A percentile compares a stretch with the other conserved stretches of the same genome.
phyloP scores from a whole-genome alignment of 53 echinoderm and acorn worm genomes.

The Patiria pectinifera region DNA sequence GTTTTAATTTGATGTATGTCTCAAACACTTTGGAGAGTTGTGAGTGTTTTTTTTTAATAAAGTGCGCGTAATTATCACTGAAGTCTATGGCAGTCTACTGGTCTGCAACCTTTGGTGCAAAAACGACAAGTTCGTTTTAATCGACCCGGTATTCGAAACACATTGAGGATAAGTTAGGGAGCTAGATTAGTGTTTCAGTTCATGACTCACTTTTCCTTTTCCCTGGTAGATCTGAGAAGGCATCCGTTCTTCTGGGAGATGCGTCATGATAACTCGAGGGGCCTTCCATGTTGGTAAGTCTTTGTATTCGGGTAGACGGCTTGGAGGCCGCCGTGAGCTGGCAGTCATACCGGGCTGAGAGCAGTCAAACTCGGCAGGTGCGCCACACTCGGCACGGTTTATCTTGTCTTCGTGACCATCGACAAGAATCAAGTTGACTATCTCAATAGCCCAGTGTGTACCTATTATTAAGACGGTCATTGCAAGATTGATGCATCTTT shows the following conservation, averaged over 20 bases:
- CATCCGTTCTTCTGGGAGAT: slow-evolving; percentile 48
- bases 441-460: slow-evolving; percentile 50
- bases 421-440: slow-evolving; percentile 18
- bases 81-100: no score
- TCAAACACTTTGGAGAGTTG: no score
- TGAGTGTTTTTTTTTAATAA: no score
- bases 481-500: no score
- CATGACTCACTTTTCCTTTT: slow-evolving; percentile 20
- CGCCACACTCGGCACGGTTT: not conserved
- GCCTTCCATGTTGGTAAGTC: slow-evolving; percentile 24
- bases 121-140: no score
- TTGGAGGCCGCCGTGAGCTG: not conserved
- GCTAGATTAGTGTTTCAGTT: no score
- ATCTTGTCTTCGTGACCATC: slow-evolving; percentile 16
- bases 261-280: slow-evolving; percentile 52
- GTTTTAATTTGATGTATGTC: no score
- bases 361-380: slow-evolving; percentile 32
- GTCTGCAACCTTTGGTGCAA: no score
- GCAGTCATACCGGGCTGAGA: not conserved
- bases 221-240: slow-evolving; percentile 37
- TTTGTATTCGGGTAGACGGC: not conserved
- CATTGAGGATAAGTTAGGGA: no score
- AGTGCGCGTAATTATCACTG: no score
- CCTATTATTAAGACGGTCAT: not conserved
- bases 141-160: no score